Base-by-base conservation (phyloP, 1,140 invertebrate genomes). In the Cydia amplana region DNA sequence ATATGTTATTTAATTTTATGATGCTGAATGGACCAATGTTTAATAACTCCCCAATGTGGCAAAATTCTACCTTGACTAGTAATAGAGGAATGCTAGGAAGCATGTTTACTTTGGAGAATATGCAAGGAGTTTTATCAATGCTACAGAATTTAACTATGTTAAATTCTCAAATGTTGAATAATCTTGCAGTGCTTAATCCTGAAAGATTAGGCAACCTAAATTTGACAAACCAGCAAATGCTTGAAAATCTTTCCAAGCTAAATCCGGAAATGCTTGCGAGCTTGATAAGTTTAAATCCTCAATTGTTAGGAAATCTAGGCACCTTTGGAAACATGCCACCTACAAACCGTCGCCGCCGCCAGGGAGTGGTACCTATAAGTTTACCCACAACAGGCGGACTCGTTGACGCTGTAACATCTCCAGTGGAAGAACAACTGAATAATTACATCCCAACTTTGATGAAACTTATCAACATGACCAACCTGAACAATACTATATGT, bases 381-480 rank as follows among this genome's bases (percentile, higher is more conserved):
- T 40, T 70, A 18, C 65, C 65, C 0, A 36, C 65, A 10, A 70
- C 65, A 12, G 65, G 65, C 36, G 65, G 65, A 3, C 32, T 70
- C 2, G 6, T 36, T 1, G 65, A 70, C 32, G 65, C 28, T 18
- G 4, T 40, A 9, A 14, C 32, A 18, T 9, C 28, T 70, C 65
- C 65, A 70, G n/a, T 40, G 16, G 32, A 36, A 2, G 65, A 40
- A 12, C n/a, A 40, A 36, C 28, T 70, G 1, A 10, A 36, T 18
- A 18, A 70, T 4, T 32, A 36, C 32, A 36, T 40, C 0, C 65
- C 65, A 9, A 70, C 32, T 7, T 40, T 70, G n/a, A 70, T 70
- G 65, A 36, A 23, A 36, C 28, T 70, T n/a, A 18, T 70, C 32
- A 70, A 70, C n/a, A 70, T 36, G 65, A 70, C 65, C 23, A 36